phyloP scores from a whole-genome alignment of 2,797 vertebrate genomes.

The Arctocebus calabarensis region DNA sequence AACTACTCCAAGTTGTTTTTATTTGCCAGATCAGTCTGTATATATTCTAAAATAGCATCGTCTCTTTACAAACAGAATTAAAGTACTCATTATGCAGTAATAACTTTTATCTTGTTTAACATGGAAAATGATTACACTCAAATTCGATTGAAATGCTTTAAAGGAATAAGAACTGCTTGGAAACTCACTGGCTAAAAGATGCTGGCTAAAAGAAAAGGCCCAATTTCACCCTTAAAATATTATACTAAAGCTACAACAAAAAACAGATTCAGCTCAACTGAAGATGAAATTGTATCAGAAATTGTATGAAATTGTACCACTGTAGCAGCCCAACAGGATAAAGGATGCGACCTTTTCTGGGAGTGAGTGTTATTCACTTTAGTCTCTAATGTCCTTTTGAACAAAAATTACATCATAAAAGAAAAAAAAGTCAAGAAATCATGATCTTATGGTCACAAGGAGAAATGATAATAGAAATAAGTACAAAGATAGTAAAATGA shows the following conservation, averaged over 20 bases:
- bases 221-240: not conserved
- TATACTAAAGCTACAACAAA: not conserved
- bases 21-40: not conserved
- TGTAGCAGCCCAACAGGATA: not conserved
- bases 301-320: too few relatives aligned
- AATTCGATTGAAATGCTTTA: not conserved
- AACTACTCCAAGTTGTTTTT: not conserved
- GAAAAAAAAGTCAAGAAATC: not conserved
- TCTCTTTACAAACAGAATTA: not conserved
- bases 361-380: not conserved
- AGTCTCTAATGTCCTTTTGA: not conserved
- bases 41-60: not conserved
- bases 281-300: not conserved
- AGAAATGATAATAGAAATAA: not conserved
- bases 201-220: not conserved
- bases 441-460: not conserved
- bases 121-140: not conserved
- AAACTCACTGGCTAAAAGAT: not conserved
- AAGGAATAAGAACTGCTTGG: not conserved
- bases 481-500: not conserved
- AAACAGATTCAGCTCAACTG: not conserved
- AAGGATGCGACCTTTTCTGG: not conserved
- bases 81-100: slow-evolving; percentile 4
- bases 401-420: not conserved
- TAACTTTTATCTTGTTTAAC: slow-evolving; percentile 42